Evolutionary conservation across 2,888 invertebrate genomes (phyloP).

Genomic region (Folsomia candida): DNA sequence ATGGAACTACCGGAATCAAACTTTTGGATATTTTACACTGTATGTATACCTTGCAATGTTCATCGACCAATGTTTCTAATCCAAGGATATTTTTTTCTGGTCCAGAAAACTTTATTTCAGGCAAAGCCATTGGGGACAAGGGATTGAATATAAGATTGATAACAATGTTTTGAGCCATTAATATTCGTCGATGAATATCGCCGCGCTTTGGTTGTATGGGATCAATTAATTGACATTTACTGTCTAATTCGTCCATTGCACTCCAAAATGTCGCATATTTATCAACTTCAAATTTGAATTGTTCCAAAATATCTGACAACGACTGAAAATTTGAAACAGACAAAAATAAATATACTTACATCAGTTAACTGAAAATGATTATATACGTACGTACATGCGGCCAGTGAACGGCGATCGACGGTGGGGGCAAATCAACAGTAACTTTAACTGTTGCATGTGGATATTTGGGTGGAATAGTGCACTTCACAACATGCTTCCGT

Average conservation of each 20-base stretch:
- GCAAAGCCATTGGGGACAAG: conserved; percentile 52
- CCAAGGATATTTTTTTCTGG: conserved; percentile 53
- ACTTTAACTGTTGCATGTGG: conserved; percentile 24
- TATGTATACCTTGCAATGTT: conserved; percentile 52
- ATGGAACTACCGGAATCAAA: not conserved
- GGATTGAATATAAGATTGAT: conserved; percentile 55
- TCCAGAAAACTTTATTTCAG: conserved; percentile 56
- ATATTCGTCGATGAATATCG: conserved; percentile 55
- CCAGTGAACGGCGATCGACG: conserved; percentile 22
- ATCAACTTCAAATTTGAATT: conserved; percentile 25
- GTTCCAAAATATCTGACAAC: conserved; percentile 21
- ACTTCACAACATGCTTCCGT: conserved; percentile 30
- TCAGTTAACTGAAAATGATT: not conserved
- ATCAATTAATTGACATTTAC: conserved; percentile 55
- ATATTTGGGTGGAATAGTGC: conserved; percentile 30
- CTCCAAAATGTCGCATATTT: conserved; percentile 52
- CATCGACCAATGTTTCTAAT: conserved; percentile 52
- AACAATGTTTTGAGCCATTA: conserved; percentile 29
- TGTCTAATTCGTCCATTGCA: conserved; percentile 55
- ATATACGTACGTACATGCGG: not conserved
- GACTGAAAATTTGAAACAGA: conserved; percentile 23
- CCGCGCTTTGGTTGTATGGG: conserved; percentile 54
- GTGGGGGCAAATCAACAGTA: conserved; percentile 26
- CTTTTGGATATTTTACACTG: not conserved
- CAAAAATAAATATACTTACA: not conserved